Conservation (phyloP, 2,113 vertebrate genomes). For the Plotosus lineatus region DNA sequence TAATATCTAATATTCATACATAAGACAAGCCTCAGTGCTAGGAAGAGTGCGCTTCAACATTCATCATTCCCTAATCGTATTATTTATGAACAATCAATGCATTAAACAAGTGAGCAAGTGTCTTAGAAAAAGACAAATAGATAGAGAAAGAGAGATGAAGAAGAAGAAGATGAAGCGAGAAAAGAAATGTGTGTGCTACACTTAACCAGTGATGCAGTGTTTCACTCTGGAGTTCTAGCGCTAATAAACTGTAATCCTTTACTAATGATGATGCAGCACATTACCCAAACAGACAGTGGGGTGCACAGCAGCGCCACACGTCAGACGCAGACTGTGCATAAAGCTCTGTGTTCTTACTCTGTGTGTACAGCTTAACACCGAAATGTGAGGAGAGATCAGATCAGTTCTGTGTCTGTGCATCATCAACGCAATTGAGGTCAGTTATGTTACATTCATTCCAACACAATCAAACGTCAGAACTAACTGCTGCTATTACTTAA, state of each 20-base stretch:
- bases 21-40: background rate
- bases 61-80: slow-evolving; percentile 38
- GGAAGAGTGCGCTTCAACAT: slow-evolving; percentile 7
- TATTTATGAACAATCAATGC: slow-evolving; percentile 38
- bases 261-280: slow-evolving; percentile 34
- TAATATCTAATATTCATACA: background rate
- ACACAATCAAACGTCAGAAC: no score
- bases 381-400: background rate
- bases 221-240: slow-evolving; percentile 4
- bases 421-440: background rate
- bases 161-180: background rate
- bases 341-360: background rate
- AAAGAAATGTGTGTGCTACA: background rate
- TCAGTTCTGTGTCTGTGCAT: background rate
- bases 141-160: background rate
- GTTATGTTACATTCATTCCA: no score
- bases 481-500: no score
- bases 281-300: background rate
- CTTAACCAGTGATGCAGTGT: background rate
- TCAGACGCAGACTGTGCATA: background rate
- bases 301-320: background rate
- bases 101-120: background rate
- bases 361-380: background rate
- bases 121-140: background rate
- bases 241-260: slow-evolving; percentile 25